phyloP scores from a whole-genome alignment of 2,113 vertebrate genomes.

The Lonchura striata region DNA sequence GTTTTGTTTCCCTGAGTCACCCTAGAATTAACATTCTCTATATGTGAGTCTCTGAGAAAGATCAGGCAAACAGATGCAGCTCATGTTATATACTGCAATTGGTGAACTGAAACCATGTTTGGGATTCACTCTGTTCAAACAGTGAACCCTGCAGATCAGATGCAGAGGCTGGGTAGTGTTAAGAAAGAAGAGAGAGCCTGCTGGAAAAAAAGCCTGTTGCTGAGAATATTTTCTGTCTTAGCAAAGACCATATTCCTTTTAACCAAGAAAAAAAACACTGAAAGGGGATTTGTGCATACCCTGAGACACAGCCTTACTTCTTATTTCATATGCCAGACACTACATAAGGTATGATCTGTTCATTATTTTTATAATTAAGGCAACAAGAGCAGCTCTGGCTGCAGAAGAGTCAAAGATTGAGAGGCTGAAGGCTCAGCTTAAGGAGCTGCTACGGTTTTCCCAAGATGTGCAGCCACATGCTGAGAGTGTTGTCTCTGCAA shows the following conservation, averaged over 20 bases:
- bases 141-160: background rate
- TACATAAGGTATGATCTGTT: background rate
- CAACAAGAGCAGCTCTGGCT: constrained; percentile 71
- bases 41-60: background rate
- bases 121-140: background rate
- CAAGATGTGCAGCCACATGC: constrained; percentile 77
- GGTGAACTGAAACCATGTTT: background rate
- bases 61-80: background rate
- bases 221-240: background rate
- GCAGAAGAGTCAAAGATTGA: constrained; percentile 81
- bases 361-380: constrained; percentile 69
- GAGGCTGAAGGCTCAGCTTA: constrained; percentile 83
- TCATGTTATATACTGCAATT: background rate
- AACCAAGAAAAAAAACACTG: background rate
- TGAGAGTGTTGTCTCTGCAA: constrained; percentile 80
- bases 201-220: background rate
- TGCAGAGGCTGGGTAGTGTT: background rate
- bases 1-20: background rate
- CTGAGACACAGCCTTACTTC: background rate
- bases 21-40: background rate
- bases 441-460: constrained; percentile 82
- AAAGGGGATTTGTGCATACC: background rate
- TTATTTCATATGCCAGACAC: background rate
- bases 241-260: background rate
- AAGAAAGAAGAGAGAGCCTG: background rate